Evolutionary conservation across 2,888 invertebrate species (phyloP).

Genomic region (Panzeria rudis): DNA sequence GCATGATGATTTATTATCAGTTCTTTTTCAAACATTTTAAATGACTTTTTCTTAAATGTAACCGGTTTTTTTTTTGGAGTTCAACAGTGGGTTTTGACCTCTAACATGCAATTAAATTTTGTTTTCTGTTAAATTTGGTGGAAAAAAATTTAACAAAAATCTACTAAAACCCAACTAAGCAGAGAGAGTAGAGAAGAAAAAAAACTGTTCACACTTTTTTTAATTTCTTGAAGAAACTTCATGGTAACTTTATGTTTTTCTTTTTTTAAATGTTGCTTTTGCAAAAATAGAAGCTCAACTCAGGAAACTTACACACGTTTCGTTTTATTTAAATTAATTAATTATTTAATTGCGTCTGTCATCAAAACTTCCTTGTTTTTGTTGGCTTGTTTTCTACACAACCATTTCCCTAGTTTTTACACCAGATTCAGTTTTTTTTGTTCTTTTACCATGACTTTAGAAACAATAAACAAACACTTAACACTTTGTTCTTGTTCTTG

Average conservation of each 20-base stretch:
- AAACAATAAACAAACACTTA: slow-evolving; percentile 37
- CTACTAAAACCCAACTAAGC: slow-evolving; percentile 8
- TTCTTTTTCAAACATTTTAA: slow-evolving; percentile 27
- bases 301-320: slow-evolving; percentile 18
- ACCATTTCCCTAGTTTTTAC: not conserved
- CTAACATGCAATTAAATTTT: slow-evolving; percentile 68
- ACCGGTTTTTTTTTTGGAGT: slow-evolving; percentile 62
- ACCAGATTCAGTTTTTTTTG: slow-evolving; percentile 3
- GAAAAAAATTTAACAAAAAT: slow-evolving; percentile 34
- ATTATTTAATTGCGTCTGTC: slow-evolving; percentile 69
- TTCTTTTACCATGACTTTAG: slow-evolving; percentile 17
- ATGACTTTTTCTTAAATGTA: slow-evolving; percentile 50
- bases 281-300: not conserved
- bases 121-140: slow-evolving; percentile 4
- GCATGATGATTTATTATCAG: not conserved
- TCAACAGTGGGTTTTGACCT: slow-evolving; percentile 67
- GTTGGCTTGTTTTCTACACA: slow-evolving; percentile 1
- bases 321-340: slow-evolving; percentile 65
- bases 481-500: slow-evolving; percentile 13
- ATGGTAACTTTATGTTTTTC: slow-evolving; percentile 3
- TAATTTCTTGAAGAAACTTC: not conserved
- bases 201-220: slow-evolving; percentile 42
- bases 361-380: slow-evolving; percentile 61
- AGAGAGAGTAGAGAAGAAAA: not conserved
- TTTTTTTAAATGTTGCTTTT: not conserved